Evolutionary conservation across 2,797 vertebrate species (phyloP).

Genomic region (Sebastiscus albofasciatus): DNA sequence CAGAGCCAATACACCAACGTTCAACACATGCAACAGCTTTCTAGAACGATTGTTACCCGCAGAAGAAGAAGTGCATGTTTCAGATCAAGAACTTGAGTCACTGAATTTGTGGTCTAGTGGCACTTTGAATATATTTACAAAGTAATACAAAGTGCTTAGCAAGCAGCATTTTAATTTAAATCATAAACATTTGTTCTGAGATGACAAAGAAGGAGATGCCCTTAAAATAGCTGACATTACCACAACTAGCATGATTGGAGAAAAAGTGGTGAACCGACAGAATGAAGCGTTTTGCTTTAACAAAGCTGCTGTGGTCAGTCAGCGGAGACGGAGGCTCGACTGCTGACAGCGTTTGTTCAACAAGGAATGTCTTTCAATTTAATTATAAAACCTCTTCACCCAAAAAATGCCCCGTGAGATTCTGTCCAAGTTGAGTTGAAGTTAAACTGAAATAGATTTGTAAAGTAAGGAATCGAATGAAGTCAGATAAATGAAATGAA

Average conservation of each 20-base stretch:
- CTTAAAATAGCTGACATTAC: neutral
- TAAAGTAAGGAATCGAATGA: neutral
- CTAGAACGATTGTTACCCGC: neutral
- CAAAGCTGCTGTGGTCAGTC: conserved; percentile 1
- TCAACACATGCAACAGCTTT: neutral
- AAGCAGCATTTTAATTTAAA: neutral
- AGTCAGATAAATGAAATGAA: neutral
- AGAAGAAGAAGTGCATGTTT: neutral
- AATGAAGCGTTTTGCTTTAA: neutral
- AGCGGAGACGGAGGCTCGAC: neutral
- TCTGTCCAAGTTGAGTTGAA: neutral
- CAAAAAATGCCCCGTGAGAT: neutral
- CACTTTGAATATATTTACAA: neutral
- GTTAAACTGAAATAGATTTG: neutral
- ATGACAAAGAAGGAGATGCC: neutral
- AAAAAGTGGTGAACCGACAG: neutral
- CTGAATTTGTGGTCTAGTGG: neutral
- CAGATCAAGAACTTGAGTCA: neutral
- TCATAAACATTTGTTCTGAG: neutral
- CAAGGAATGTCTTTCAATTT: neutral
- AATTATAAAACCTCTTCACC: neutral
- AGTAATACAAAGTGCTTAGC: neutral
- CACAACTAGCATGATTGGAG: neutral
- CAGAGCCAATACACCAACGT: neutral
- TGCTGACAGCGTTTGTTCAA: neutral